Evolutionary conservation across 2,113 vertebrate genomes (phyloP), one percentile per base, ranked within the genome.

Genomic region (Pavo muticus): DNA sequence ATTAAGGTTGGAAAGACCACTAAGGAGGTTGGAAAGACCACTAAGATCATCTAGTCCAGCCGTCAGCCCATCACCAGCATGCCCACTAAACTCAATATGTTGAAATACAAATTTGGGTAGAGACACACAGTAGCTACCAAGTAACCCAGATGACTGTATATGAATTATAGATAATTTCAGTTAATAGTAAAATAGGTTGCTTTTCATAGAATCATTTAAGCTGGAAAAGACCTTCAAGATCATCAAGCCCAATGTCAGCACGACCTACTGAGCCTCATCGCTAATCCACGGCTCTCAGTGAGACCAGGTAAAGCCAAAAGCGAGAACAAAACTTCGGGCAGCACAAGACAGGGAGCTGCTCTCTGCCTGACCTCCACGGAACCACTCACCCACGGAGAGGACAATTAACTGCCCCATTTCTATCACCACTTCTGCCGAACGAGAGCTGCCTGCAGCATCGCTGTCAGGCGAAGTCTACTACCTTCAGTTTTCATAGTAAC

Each of bases 391-490:
- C 69, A 16, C 0, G 0, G 14, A 4, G 6, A 13, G 48, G 21
- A 29, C 12, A 32, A 5, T 1, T 12, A 15, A 14, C 19, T 0
- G 0, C 23, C 35, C 4, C 1, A 6, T 30, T 78, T 37, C 32
- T 1, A 3, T 0, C 29, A 5, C 11, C 37, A 50, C 39, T 73
- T 25, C 71, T 60, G 4, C 37, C 0, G 16, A 23, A 16, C 67
- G 6, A 0, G 1, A 3, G 1, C 50, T 27, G 7, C 76, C 2
- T 25, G 17, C 12, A 13, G 57, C 69, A 54, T 1, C 69, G 0
- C 60, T 4, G 56, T 2, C 4, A 14, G 54, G 60, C 5, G 3
- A 5, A n/a, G 40, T 2, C 48, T 44, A 3, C 27, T 48, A 2
- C 77, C 67, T n/a, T 1, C 63, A 9, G 3, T 76, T 52, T 45